Evolutionary conservation across 1,140 invertebrate genomes (phyloP), one percentile per base, ranked within the genome.

Genomic region (Penaeus indicus): DNA sequence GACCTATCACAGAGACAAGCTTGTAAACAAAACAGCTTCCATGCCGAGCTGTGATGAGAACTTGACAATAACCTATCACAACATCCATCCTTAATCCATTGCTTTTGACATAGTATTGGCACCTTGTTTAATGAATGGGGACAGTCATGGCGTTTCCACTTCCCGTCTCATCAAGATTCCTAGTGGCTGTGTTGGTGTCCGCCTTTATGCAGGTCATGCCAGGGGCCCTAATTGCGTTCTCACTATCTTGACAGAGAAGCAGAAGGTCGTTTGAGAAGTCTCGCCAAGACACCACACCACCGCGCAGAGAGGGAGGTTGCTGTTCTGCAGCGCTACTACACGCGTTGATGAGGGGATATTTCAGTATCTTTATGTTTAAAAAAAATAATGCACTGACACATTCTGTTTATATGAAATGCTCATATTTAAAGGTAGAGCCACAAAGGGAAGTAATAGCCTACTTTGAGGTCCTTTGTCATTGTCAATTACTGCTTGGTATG

Each of bases 271-370:
- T n/a, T 84, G 81, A 88, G 81, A 77, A 38, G 42, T 88, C 87
- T 63, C 87, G 69, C 62, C n/a, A 88, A 88, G 62, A 77, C 75
- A 72, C 72, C 87, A 42, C 81, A 84, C 69, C 87, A 88, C 72
- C 87, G 72, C 67, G 87, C 87, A 77, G 87, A 88, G 87, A 88
- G 87, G 87, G 87, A 88, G 87, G 67, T 72, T 54, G 47, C 61
- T 19, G 25, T 19, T 67, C 78, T 80, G n/a, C 78, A 25, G 32
- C 60, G n/a, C 13, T 62, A 63, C n/a, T 60, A 77, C 64, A 69
- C 18, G 21, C 27, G 13, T 21, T 38, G 27, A 62, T 60, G 42
- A 47, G 16, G 54, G n/a, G 67, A 54, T 32, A 42, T 67, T 25
- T 38, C 22, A 79, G 11, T 79, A 32, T 79, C n/a, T 27, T 79